Conservation (phyloP, 2,888 invertebrate genomes). For the Pristionchus maxplancki region DNA sequence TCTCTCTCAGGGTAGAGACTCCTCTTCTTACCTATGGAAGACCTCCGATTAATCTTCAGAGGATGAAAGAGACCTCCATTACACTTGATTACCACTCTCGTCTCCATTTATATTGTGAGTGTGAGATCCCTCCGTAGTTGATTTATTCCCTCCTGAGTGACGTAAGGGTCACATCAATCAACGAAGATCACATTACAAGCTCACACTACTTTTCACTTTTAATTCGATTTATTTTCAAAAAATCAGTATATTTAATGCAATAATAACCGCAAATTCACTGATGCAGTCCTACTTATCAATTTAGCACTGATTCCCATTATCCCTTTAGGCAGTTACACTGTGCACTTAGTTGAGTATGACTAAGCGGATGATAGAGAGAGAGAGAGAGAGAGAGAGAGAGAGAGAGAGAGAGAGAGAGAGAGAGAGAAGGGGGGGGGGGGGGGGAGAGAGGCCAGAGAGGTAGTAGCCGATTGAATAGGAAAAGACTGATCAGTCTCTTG, state of each 20-base stretch:
- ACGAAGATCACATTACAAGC: background rate
- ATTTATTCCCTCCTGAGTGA: background rate
- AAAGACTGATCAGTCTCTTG: constrained; percentile 19
- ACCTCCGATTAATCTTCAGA: background rate
- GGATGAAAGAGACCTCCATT: constrained; percentile 29
- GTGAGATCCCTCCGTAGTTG: background rate
- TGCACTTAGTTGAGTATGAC: constrained; percentile 28
- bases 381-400: background rate
- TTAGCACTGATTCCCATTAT: background rate
- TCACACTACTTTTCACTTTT: background rate
- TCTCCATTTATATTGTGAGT: constrained; percentile 22
- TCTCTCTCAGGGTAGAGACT: background rate
- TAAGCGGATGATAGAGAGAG: background rate
- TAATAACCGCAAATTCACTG: too few relatives aligned
- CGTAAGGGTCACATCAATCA: constrained; percentile 15
- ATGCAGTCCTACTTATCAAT: background rate
- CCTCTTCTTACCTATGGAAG: background rate
- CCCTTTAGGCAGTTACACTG: constrained; percentile 10
- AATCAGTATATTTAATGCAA: too few relatives aligned
- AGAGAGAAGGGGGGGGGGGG: background rate
- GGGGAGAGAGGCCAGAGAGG: background rate
- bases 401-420: constrained; percentile 1
- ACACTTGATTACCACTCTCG: constrained; percentile 41
- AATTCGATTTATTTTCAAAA: too few relatives aligned
- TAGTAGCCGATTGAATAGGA: background rate